Evolutionary conservation across 2,797 vertebrate species (phyloP).

Genomic region (Sebastes baramenuke): DNA sequence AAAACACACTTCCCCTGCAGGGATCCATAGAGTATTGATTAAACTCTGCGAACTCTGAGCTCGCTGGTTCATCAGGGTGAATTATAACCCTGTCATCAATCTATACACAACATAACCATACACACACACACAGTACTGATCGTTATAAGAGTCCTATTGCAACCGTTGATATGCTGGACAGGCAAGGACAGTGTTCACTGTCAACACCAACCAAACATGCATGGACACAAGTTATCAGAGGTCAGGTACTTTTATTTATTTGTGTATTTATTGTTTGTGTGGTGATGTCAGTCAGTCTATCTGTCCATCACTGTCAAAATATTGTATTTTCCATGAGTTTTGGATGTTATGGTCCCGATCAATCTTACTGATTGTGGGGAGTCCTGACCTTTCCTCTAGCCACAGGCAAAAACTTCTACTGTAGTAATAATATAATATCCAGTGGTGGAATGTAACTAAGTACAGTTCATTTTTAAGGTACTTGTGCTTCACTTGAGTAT

Average conservation of each 20-base stretch:
- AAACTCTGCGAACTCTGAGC: not conserved
- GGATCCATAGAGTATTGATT: slow-evolving; percentile 26
- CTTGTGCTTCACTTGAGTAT: not conserved
- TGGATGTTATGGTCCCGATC: not conserved
- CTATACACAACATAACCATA: not conserved
- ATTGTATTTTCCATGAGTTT: not conserved
- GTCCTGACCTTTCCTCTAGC: not conserved
- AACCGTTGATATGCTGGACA: not conserved
- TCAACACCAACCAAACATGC: not conserved
- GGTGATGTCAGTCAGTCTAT: not conserved
- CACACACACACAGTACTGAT: not conserved
- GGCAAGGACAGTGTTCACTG: not conserved
- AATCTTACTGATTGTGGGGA: not conserved
- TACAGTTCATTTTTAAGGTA: not conserved
- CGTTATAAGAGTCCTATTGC: slow-evolving; percentile 10
- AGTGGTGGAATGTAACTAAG: not conserved
- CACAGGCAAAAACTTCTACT: not conserved
- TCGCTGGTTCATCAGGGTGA: not conserved
- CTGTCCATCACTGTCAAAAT: not conserved
- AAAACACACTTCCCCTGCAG: not conserved
- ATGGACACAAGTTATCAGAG: not conserved
- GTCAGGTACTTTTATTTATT: not conserved
- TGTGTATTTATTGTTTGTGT: not conserved
- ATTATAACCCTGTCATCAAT: slow-evolving; percentile 9
- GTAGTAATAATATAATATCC: not conserved